Conservation (phyloP, 1,140 invertebrate species). For the Lepidotrigona ventralis region DNA sequence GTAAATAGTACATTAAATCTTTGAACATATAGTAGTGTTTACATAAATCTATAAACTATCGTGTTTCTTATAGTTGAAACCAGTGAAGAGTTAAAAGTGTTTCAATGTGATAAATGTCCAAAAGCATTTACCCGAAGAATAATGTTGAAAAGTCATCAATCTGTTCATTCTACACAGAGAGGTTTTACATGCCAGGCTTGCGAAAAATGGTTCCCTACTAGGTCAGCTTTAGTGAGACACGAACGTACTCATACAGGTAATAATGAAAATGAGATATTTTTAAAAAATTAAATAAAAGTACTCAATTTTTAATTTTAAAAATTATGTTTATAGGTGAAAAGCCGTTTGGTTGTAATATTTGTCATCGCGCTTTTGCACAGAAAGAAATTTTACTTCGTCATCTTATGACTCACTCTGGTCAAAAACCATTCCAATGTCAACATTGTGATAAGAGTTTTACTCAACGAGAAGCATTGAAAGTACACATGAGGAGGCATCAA, state of each 20-base stretch:
- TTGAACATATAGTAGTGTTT: not conserved
- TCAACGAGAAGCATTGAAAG: slow-evolving; percentile 84
- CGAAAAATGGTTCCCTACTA: slow-evolving; percentile 89
- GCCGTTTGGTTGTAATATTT: slow-evolving; percentile 87
- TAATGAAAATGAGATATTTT: not conserved
- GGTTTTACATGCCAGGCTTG: slow-evolving; percentile 86
- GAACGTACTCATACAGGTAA: slow-evolving; percentile 86
- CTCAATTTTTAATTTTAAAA: not conserved
- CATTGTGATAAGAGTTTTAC: slow-evolving; percentile 88
- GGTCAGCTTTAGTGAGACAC: slow-evolving; percentile 88
- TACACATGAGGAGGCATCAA: slow-evolving; percentile 84
- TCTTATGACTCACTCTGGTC: slow-evolving; percentile 91
- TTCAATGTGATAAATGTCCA: slow-evolving; percentile 81
- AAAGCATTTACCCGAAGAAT: slow-evolving; percentile 81
- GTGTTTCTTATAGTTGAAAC: slow-evolving; percentile 65
- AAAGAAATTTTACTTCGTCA: slow-evolving; percentile 91
- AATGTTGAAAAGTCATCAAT: slow-evolving; percentile 83
- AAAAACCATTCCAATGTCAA: slow-evolving; percentile 89
- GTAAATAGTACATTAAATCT: slow-evolving; percentile 57
- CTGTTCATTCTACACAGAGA: slow-evolving; percentile 82
- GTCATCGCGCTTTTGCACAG: slow-evolving; percentile 87
- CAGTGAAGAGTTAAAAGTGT: slow-evolving; percentile 79
- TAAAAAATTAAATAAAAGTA: not conserved
- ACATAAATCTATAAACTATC: not conserved
- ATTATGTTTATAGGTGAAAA: slow-evolving; percentile 82